These are phyloP conservation scores for Ancistrus triradiatus DNA, from an alignment of 2,113 vertebrate genomes.

Conservation along the genomic window DNA sequence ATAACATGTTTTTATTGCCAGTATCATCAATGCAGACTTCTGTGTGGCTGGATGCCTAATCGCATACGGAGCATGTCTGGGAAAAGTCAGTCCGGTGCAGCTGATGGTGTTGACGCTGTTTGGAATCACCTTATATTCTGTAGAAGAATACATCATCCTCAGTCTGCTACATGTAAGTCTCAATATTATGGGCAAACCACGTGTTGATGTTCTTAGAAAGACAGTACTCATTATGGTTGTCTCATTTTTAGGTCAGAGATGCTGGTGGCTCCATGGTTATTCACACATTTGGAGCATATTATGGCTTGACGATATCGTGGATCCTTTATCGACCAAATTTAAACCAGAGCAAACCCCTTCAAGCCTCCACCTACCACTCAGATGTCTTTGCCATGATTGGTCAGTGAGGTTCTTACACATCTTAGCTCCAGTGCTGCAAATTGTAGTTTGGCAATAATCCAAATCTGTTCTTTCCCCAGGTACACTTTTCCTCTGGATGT, in stretches of 20 bases:
- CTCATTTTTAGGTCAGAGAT: conserved; percentile 85
- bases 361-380: conserved; percentile 79
- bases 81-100: conserved; percentile 91
- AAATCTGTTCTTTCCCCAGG: too few relatives aligned
- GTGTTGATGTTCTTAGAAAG: too few relatives aligned
- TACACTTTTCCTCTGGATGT: too few relatives aligned
- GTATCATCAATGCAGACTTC: conserved; percentile 95
- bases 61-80: conserved; percentile 87
- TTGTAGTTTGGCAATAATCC: too few relatives aligned
- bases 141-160: conserved; percentile 89
- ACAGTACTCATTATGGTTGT: too few relatives aligned
- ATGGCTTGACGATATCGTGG: conserved; percentile 84
- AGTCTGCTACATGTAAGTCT: conserved; percentile 80
- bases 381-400: conserved; percentile 93
- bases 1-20: too few relatives aligned
- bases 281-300: conserved; percentile 91
- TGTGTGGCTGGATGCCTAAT: conserved; percentile 87
- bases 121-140: conserved; percentile 83
- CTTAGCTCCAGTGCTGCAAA: not conserved
- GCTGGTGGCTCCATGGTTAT: conserved; percentile 96
- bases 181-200: too few relatives aligned
- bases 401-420: not conserved
- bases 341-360: conserved; percentile 74
- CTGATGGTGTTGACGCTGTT: conserved; percentile 87
- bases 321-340: conserved; percentile 86